Evolutionary conservation across 1,140 invertebrate species (phyloP).

Genomic region (Papilio helenus): DNA sequence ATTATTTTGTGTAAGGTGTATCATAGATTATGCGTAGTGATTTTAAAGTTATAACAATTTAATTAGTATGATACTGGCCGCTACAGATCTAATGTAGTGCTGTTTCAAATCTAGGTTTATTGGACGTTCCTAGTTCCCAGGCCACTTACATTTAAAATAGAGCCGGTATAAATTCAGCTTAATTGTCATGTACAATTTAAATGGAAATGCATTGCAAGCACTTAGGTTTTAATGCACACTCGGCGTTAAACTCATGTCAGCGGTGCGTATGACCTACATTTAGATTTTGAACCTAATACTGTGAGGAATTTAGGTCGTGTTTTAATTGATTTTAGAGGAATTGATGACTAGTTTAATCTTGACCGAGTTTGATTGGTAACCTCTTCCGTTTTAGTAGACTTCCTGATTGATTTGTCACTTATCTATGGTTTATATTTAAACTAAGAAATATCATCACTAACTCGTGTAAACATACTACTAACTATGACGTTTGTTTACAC

Average conservation of each 20-base stretch:
- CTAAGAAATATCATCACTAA: background rate
- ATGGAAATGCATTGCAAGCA: slow-evolving; percentile 37
- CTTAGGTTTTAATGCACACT: slow-evolving; percentile 34
- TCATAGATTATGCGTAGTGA: background rate
- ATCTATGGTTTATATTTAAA: background rate
- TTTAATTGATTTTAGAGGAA: background rate
- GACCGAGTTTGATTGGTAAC: slow-evolving; percentile 4
- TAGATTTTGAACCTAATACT: slow-evolving; percentile 22
- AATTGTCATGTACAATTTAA: slow-evolving; percentile 38
- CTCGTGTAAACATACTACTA: background rate
- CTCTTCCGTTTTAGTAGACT: background rate
- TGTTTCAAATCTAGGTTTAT: slow-evolving; percentile 35
- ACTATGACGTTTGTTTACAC: background rate
- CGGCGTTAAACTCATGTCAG: slow-evolving; percentile 18
- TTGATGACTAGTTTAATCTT: slow-evolving; percentile 8
- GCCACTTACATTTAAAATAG: slow-evolving; percentile 31
- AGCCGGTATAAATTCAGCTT: slow-evolving; percentile 29
- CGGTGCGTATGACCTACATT: slow-evolving; percentile 13
- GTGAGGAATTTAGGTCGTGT: slow-evolving; percentile 9
- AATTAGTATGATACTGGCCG: background rate
- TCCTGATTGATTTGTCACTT: background rate
- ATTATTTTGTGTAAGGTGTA: background rate
- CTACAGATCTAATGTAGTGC: slow-evolving; percentile 22
- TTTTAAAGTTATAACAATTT: background rate
- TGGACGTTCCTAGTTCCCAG: slow-evolving; percentile 23